Conservation (phyloP, 2,797 vertebrate genomes). For the Leontocebus nigricollis region DNA sequence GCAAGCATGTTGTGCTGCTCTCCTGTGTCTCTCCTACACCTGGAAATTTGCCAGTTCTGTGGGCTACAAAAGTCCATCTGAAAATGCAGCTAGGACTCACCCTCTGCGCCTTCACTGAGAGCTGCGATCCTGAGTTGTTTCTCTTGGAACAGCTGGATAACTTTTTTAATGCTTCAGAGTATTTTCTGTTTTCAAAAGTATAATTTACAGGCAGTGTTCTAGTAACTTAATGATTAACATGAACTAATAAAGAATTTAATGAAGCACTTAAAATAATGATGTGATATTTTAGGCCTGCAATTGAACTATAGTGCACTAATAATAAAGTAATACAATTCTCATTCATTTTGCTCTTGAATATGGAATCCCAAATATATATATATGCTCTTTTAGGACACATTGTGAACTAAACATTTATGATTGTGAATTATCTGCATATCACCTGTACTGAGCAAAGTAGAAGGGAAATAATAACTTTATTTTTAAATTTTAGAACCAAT, state of each 20-base stretch:
- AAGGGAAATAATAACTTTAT: background rate
- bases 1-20: too few relatives aligned
- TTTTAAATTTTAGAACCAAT: background rate
- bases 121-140: too few relatives aligned
- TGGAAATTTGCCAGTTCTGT: too few relatives aligned
- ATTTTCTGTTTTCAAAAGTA: constrained; percentile 37
- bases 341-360: constrained; percentile 20
- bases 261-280: constrained; percentile 19
- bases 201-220: constrained; percentile 38
- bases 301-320: constrained; percentile 29
- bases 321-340: constrained; percentile 3
- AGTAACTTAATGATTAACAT: constrained; percentile 44
- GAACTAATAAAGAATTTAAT: background rate
- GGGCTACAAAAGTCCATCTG: too few relatives aligned
- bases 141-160: background rate
- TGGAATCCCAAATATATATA: background rate
- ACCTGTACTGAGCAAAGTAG: background rate
- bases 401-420: constrained; percentile 10
- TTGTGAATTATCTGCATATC: background rate
- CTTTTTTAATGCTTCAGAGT: constrained; percentile 35
- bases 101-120: too few relatives aligned
- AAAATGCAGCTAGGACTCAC: too few relatives aligned
- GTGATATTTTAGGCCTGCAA: background rate
- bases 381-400: background rate
- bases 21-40: too few relatives aligned